Percentiles rank a stretch among this genome's conserved stretches.
phyloP scores from a whole-genome alignment of 30 jellyfish, hydroid and myxozoan genomes.

The Haliclystus octoradiatus region DNA sequence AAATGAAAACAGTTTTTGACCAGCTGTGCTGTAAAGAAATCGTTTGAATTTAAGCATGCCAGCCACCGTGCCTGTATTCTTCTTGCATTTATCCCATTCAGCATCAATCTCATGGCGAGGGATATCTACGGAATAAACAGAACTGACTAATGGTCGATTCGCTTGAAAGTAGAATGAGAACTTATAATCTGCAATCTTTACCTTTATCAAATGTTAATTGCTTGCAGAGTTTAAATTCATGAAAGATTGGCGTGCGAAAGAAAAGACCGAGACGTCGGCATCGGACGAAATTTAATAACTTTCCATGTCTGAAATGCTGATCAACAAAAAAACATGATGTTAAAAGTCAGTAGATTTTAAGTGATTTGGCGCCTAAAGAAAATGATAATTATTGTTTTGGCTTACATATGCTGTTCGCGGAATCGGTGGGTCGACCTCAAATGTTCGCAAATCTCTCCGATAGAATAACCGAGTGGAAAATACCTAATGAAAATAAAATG shows the following conservation, averaged over 20 bases:
- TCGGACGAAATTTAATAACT: background rate
- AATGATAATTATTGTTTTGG: background rate
- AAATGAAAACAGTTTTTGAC: constrained; percentile 47
- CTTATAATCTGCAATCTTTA: too few relatives aligned
- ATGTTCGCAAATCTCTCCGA: constrained; percentile 28
- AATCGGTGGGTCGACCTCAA: constrained; percentile 63
- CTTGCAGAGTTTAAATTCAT: background rate
- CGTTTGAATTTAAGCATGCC: constrained; percentile 70
- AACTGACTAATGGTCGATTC: too few relatives aligned
- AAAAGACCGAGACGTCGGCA: background rate
- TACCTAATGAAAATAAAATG: constrained; percentile 19
- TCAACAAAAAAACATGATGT: background rate
- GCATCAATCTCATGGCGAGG: too few relatives aligned
- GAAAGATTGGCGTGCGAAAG: background rate
- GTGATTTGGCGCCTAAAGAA: background rate
- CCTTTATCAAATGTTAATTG: too few relatives aligned
- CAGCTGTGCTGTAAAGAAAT: constrained; percentile 59
- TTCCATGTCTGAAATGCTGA: background rate
- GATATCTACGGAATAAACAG: too few relatives aligned
- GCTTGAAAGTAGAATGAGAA: too few relatives aligned
- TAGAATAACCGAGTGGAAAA: constrained; percentile 55
- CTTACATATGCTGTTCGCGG: constrained; percentile 36
- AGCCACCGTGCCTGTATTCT: constrained; percentile 45
- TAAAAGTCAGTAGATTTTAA: background rate
- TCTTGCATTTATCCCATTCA: too few relatives aligned